A percentile compares a stretch with the other conserved stretches of the same genome.
phyloP scores from a whole-genome alignment of 2,797 vertebrate genomes.

The Myotis daubentonii region DNA sequence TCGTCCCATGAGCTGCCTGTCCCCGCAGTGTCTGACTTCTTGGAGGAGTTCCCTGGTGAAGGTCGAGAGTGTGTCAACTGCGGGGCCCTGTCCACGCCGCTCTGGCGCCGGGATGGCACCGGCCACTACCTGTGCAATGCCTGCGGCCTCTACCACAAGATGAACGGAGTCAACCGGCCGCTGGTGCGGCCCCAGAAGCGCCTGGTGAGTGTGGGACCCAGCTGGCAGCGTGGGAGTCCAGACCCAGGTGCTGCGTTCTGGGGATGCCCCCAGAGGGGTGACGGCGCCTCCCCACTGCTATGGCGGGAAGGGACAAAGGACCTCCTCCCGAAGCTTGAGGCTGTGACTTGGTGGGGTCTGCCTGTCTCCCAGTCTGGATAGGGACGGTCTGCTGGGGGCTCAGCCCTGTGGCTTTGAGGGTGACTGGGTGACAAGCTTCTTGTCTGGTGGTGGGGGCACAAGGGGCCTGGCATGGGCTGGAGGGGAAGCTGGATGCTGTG shows the following conservation, averaged over 20 bases:
- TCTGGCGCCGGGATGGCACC: constrained; percentile 97
- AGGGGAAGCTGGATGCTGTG: background rate
- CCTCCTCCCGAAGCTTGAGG: background rate
- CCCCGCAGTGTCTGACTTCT: constrained; percentile 86
- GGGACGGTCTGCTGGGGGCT: background rate
- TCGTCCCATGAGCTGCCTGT: background rate
- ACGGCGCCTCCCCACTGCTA: background rate
- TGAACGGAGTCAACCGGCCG: constrained; percentile 98
- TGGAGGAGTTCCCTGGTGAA: constrained; percentile 92
- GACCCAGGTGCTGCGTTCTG: background rate
- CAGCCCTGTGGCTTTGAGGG: background rate
- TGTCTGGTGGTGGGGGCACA: background rate
- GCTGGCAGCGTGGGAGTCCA: background rate
- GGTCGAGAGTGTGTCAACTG: constrained; percentile 98
- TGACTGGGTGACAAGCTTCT: background rate
- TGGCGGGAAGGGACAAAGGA: background rate
- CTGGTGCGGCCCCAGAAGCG: constrained; percentile 97
- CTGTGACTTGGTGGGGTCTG: background rate
- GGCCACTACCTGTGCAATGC: constrained; percentile 99
- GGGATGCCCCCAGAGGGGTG: background rate
- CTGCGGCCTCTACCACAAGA: constrained; percentile 99
- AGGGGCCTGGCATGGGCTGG: background rate
- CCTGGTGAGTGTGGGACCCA: constrained; percentile 88
- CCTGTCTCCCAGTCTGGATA: background rate
- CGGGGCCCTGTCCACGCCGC: constrained; percentile 96